A percentile compares a stretch with the other conserved stretches of the same genome.
These are phyloP conservation scores for Meganola albula DNA, from an alignment of 2,888 invertebrate genomes.

Conservation along the genomic window DNA sequence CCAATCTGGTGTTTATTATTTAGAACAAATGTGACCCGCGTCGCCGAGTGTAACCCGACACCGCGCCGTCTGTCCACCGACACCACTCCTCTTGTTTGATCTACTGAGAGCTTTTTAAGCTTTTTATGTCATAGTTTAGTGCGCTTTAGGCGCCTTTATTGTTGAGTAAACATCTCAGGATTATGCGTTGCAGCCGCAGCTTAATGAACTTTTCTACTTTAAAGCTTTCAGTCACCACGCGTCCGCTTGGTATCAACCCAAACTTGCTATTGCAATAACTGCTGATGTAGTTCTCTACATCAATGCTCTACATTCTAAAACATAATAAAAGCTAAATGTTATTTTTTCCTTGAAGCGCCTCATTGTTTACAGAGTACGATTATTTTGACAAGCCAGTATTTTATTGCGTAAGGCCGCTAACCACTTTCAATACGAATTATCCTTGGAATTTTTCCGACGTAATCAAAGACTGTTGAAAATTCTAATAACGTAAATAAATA, in stretches of 20 bases:
- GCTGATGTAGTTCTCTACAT: no score
- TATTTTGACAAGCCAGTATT: slow-evolving; percentile 20
- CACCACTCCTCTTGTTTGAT: slow-evolving; percentile 73
- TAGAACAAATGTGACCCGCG: slow-evolving; percentile 73
- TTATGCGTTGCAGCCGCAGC: slow-evolving; percentile 48
- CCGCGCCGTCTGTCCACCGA: slow-evolving; percentile 64
- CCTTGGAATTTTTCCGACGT: slow-evolving; percentile 29
- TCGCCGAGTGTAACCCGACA: slow-evolving; percentile 60
- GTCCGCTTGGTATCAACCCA: slow-evolving; percentile 13
- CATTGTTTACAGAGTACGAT: slow-evolving; percentile 22
- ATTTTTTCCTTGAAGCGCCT: slow-evolving; percentile 23
- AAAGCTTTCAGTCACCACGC: slow-evolving; percentile 26
- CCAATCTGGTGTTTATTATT: slow-evolving; percentile 76
- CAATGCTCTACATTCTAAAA: slow-evolving; percentile 7
- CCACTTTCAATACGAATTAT: slow-evolving; percentile 24
- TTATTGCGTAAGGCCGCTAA: slow-evolving; percentile 20
- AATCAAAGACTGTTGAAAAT: slow-evolving; percentile 37
- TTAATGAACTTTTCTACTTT: slow-evolving; percentile 38
- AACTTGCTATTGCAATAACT: no score
- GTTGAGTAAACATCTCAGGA: slow-evolving; percentile 67
- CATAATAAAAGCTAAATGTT: slow-evolving; percentile 9
- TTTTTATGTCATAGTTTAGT: slow-evolving; percentile 75
- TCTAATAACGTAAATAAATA: slow-evolving; percentile 45
- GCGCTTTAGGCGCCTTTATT: slow-evolving; percentile 69
- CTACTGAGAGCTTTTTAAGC: slow-evolving; percentile 77